Conservation (phyloP, 2,888 invertebrate species). For the Chorisops tibialis region DNA sequence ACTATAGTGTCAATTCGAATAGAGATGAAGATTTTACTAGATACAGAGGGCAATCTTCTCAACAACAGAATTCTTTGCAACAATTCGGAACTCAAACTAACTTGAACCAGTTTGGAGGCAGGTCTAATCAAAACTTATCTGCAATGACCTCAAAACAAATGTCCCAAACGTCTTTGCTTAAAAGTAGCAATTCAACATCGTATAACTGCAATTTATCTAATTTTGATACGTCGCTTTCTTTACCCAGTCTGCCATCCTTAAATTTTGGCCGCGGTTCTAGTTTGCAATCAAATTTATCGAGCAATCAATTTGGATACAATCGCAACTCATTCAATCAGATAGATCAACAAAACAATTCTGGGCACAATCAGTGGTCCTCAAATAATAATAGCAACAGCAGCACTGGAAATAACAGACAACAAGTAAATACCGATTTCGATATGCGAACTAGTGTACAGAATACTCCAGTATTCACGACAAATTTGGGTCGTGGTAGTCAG, state of each 20-base stretch:
- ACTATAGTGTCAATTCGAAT: not conserved
- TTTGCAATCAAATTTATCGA: too few relatives aligned
- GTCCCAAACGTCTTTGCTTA: too few relatives aligned
- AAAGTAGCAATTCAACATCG: too few relatives aligned
- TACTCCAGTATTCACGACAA: conserved; percentile 11
- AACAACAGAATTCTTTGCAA: not conserved
- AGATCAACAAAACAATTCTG: not conserved
- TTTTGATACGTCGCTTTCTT: conserved; percentile 26
- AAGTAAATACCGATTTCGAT: not conserved
- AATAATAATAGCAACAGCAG: too few relatives aligned
- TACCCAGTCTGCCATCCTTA: conserved; percentile 11
- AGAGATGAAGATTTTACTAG: not conserved
- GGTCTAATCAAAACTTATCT: too few relatives aligned
- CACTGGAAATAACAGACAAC: not conserved
- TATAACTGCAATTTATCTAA: not conserved
- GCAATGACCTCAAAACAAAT: too few relatives aligned
- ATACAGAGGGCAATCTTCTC: not conserved
- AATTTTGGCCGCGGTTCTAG: not conserved
- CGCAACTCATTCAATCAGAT: not conserved
- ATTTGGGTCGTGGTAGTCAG: conserved; percentile 5
- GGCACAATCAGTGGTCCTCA: too few relatives aligned
- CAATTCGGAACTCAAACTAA: not conserved
- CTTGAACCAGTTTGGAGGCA: too few relatives aligned
- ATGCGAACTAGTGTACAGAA: not conserved
- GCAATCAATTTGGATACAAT: too few relatives aligned